phyloP scores from a whole-genome alignment of 2,797 vertebrate species.

The Pogonophryne albipinna region DNA sequence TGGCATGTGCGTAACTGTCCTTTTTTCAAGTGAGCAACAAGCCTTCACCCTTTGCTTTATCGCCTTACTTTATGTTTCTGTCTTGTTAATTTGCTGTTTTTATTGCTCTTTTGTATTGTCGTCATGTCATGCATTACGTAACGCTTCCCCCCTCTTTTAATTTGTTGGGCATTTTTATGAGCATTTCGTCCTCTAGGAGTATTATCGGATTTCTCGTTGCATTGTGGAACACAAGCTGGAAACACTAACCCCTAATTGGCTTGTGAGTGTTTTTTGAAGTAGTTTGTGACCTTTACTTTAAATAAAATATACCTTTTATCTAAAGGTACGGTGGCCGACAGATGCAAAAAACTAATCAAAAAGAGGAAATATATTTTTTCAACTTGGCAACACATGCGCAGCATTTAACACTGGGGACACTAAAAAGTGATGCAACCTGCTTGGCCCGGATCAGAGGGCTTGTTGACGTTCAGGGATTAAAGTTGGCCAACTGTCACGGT shows the following conservation, averaged over 20 bases:
- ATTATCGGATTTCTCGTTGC: neutral
- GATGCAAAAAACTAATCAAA: too few species aligned
- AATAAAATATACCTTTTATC: neutral
- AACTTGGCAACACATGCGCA: too few species aligned
- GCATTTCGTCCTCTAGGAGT: neutral
- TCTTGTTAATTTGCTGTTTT: neutral
- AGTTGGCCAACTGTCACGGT: too few species aligned
- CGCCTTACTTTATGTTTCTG: neutral
- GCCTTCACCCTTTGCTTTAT: conserved; percentile 10
- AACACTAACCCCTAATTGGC: neutral
- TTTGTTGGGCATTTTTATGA: neutral
- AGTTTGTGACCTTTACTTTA: neutral
- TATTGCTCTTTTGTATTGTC: neutral
- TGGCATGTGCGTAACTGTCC: conserved; percentile 13
- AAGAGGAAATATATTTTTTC: too few species aligned
- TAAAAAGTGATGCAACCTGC: too few species aligned
- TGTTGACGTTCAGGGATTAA: too few species aligned
- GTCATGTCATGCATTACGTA: neutral
- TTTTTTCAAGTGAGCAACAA: conserved; percentile 18
- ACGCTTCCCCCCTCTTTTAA: neutral
- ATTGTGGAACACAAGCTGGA: neutral
- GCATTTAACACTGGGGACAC: too few species aligned
- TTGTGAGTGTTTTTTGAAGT: neutral
- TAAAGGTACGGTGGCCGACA: too few species aligned
- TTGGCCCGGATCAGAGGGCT: too few species aligned